Evolutionary conservation across 2,113 vertebrate genomes (phyloP).

Genomic region (Rattus norvegicus): GRCr8 NC_086037.1:46670001-46670500

Average conservation of each 20-base stretch:
- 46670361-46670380: background rate
- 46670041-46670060: conserved; percentile 55
- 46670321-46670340: background rate
- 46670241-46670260: background rate
- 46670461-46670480: background rate
- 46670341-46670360: background rate
- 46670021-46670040: conserved; percentile 55
- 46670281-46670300: background rate
- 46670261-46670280: background rate
- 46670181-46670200: background rate
- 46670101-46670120: conserved; percentile 16
- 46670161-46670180: background rate
- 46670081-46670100: background rate
- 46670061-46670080: conserved; percentile 34
- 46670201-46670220: background rate
- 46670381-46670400: background rate
- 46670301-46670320: background rate
- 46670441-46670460: background rate
- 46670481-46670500: background rate
- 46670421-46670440: background rate
- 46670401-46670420: background rate
- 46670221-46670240: background rate
- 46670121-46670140: conserved; percentile 53
- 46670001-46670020: conserved; percentile 60
- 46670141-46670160: background rate